These are phyloP conservation scores for Cirrhinus mrigala DNA, from an alignment of 2,797 vertebrate species.

Conservation along the genomic window DNA sequence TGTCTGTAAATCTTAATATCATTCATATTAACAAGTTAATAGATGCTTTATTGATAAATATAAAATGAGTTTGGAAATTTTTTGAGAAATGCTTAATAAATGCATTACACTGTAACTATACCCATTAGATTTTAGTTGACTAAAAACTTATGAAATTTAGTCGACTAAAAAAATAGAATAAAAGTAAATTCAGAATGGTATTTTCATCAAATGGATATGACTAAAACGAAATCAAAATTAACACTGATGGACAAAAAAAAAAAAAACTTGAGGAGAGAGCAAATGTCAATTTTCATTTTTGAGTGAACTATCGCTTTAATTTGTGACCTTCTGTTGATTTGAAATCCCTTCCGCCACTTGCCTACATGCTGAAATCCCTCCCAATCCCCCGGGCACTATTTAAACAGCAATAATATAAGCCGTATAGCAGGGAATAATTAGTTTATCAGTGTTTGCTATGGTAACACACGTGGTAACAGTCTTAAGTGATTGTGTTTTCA, in stretches of 20 bases:
- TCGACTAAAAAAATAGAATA: too few species aligned
- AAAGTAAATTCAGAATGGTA: too few species aligned
- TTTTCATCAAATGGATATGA: too few species aligned
- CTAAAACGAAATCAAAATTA: too few species aligned
- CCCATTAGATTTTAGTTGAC: too few species aligned
- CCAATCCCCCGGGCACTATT: slow-evolving; percentile 68
- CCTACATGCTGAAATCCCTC: slow-evolving; percentile 57
- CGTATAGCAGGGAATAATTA: slow-evolving; percentile 72
- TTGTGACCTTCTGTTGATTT: slow-evolving; percentile 47
- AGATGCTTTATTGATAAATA: too few species aligned
- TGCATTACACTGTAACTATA: too few species aligned
- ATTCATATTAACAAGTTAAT: too few species aligned
- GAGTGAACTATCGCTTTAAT: slow-evolving; percentile 14
- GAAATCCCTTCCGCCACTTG: slow-evolving; percentile 55
- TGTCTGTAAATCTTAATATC: too few species aligned
- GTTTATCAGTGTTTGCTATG: slow-evolving; percentile 85
- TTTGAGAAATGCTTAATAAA: too few species aligned
- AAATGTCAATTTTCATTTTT: slow-evolving; percentile 1
- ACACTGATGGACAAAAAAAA: not conserved
- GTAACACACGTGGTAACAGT: slow-evolving; percentile 80
- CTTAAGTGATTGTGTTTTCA: slow-evolving; percentile 80
- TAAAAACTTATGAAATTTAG: too few species aligned
- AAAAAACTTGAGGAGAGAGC: not conserved
- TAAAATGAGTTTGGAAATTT: too few species aligned
- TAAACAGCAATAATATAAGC: slow-evolving; percentile 68